Percentiles rank a stretch among this genome's conserved stretches.
phyloP scores from a whole-genome alignment of 1,140 invertebrate genomes.

The Notospermus geniculatus region DNA sequence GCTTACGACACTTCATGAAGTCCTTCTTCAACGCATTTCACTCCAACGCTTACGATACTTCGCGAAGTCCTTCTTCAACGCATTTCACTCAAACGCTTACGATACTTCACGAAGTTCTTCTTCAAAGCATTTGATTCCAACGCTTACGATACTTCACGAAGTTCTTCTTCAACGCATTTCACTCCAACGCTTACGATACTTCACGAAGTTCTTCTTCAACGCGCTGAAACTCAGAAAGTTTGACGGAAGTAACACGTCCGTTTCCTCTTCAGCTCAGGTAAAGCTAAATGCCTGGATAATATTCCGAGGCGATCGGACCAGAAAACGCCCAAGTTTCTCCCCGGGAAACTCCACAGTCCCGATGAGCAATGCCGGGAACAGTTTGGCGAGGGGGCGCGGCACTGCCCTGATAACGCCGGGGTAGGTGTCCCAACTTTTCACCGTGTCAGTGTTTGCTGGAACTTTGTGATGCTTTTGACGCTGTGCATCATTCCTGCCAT shows the following conservation, averaged over 20 bases:
- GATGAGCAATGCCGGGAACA: slow-evolving; percentile 81
- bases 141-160: not conserved
- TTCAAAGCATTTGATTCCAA: not conserved
- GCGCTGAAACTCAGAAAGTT: slow-evolving; percentile 1
- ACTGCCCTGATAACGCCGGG: slow-evolving; percentile 66
- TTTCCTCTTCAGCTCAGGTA: slow-evolving; percentile 34
- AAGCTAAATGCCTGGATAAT: slow-evolving; percentile 43
- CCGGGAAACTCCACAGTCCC: slow-evolving; percentile 78
- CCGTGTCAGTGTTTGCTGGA: no score
- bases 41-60: no score
- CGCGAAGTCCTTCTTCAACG: no score
- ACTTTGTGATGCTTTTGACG: no score
- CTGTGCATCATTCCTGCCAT: not conserved
- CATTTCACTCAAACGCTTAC: no score
- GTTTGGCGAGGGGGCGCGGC: slow-evolving; percentile 70
- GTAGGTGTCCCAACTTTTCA: no score
- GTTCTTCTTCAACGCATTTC: not conserved
- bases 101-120: not conserved
- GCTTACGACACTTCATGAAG: not conserved
- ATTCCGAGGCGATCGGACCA: slow-evolving; percentile 30
- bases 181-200: not conserved
- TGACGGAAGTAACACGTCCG: no score
- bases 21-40: not conserved
- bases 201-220: not conserved
- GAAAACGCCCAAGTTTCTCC: slow-evolving; percentile 62